Evolutionary conservation across 2,113 vertebrate genomes (phyloP), one percentile per base, ranked within the genome.

Genomic region (Gobius niger): DNA sequence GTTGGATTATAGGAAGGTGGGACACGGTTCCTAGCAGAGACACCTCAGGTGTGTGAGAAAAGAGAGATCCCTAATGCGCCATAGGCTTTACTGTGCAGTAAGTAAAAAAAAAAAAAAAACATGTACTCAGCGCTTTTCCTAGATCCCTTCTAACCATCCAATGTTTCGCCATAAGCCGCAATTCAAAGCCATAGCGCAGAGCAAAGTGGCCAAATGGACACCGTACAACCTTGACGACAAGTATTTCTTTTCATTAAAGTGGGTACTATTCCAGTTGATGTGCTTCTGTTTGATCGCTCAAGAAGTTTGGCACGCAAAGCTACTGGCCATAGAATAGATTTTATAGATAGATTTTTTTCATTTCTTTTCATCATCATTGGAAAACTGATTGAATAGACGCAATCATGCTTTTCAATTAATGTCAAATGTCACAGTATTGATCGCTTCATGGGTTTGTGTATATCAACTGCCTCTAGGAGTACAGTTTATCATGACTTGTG

Each of bases 41-140:
- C n/a, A 69, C 80, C 80, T 62, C 61, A 66, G 80, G 56, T 70
- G 68, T 46, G 68, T 64, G 63, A 59, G 67, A 59, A 71, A 76
- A 72, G 54, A 77, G 69, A 80, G 84, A 67, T 71, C 82, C 65
- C 81, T 51, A 59, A 76, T 56, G 72, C 52, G 49, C 47, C 14
- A 16, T 56, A 50, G 57, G 69, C 67, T 15, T 12, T 44, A 50
- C 59, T 62, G 66, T 59, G 52, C 73, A 63, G 66, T 66, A 73
- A 81, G 74, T 79, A 73, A 80, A 75, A 71, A 52, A 67, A 44
- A 50, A 63, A 15, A 65, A 44, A 50, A 63, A 15, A 19, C 44
- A 18, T 16, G 15, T n/a, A 12, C 73, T 86, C 76, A 80, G 78
- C 75, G 72, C 74, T 67, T 77, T 75, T 15, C 56, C 64, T 52